Evolutionary conservation across 2,797 vertebrate genomes (phyloP).

Genomic region (Syncerus caffer): DNA sequence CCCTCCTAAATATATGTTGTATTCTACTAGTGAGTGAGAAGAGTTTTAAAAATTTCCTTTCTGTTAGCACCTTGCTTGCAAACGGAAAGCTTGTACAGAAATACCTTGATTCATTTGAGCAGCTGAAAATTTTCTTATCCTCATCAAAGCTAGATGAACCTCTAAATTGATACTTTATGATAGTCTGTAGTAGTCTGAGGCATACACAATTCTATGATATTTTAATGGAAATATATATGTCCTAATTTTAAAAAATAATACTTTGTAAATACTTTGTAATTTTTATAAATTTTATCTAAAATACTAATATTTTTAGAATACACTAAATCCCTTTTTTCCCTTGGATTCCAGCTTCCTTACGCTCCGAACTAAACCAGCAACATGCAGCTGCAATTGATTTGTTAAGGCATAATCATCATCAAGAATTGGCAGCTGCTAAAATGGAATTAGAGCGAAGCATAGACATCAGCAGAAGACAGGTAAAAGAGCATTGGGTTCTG

Average conservation of each 20-base stretch:
- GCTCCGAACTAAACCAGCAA: slow-evolving; percentile 97
- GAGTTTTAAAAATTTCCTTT: background rate
- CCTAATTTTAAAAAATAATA: background rate
- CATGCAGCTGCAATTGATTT: slow-evolving; percentile 96
- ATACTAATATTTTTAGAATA: slow-evolving; percentile 3
- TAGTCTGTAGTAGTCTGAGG: background rate
- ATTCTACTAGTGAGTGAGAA: background rate
- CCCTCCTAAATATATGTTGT: background rate
- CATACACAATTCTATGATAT: background rate
- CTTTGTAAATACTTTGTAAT: background rate
- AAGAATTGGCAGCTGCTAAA: slow-evolving; percentile 90
- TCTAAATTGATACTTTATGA: background rate
- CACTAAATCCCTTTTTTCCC: background rate
- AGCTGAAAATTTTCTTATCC: background rate
- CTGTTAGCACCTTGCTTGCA: background rate
- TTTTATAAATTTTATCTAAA: slow-evolving; percentile 11
- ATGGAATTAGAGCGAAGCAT: slow-evolving; percentile 92
- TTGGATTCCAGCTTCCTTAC: slow-evolving; percentile 89
- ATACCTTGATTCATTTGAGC: background rate
- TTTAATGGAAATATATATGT: background rate
- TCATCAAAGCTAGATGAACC: background rate
- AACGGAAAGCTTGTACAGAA: background rate
- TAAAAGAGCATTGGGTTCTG: slow-evolving; percentile 63
- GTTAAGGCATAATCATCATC: slow-evolving; percentile 93
- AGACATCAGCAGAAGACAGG: slow-evolving; percentile 92